Conservation (phyloP, 2,888 invertebrate genomes). For the Sinopyrophorus schimmeli region DNA sequence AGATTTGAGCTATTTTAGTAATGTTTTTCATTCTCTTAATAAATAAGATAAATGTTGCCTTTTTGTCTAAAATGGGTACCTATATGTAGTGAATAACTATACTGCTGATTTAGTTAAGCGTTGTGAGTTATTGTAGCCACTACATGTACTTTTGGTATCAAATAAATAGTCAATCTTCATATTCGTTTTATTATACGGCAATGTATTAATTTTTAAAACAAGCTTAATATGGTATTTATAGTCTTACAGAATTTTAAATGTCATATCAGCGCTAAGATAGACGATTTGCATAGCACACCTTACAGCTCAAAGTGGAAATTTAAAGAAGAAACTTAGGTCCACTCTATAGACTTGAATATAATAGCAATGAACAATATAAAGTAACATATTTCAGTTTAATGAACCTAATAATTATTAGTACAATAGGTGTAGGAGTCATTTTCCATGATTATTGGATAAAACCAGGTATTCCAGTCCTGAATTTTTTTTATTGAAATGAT, state of each 20-base stretch:
- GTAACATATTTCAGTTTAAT: no score
- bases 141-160: conserved; percentile 43
- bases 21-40: conserved; percentile 48
- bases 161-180: conserved; percentile 38
- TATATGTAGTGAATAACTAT: conserved; percentile 25
- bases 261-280: background rate
- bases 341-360: no score
- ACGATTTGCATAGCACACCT: no score
- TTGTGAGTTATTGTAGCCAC: conserved; percentile 34
- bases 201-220: background rate
- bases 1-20: conserved; percentile 53
- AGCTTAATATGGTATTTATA: background rate
- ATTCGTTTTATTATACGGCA: no score
- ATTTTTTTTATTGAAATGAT: no score
- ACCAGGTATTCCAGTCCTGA: no score
- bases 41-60: conserved; percentile 53
- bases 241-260: background rate
- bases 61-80: conserved; percentile 45
- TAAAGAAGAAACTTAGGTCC: no score
- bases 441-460: no score
- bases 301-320: no score
- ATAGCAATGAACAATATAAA: no score
- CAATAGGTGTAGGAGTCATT: no score
- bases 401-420: no score
- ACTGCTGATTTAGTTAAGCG: conserved; percentile 19